Evolutionary conservation across 2,888 invertebrate genomes (phyloP).

Genomic region (Ennomos fuscantarius): DNA sequence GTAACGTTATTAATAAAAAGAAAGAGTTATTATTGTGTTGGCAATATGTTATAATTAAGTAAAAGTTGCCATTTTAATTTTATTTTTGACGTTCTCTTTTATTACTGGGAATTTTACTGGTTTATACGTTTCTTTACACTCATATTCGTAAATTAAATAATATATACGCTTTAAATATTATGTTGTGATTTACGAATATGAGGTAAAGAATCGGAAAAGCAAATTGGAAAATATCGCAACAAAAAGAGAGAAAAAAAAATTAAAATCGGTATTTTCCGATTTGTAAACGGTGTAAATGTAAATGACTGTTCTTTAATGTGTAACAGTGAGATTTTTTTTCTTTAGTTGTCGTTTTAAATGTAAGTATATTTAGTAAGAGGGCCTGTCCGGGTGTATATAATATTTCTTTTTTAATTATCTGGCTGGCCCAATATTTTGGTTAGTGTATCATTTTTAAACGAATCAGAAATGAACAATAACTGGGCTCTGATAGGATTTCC

Average conservation of each 20-base stretch:
- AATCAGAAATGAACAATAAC: slow-evolving; percentile 4
- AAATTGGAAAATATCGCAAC: slow-evolving; percentile 29
- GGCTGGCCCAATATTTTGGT: slow-evolving; percentile 49
- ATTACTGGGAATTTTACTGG: neutral
- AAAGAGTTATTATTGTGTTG: neutral
- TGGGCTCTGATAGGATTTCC: too few relatives aligned
- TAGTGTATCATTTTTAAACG: slow-evolving; percentile 5
- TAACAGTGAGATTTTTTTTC: slow-evolving; percentile 50
- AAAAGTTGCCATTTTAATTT: neutral
- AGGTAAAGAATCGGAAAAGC: neutral
- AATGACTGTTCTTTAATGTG: slow-evolving; percentile 44
- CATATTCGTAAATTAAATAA: too few relatives aligned
- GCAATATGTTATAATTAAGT: neutral
- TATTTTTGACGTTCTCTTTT: slow-evolving; percentile 1
- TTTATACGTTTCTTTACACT: neutral
- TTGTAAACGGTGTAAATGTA: slow-evolving; percentile 30
- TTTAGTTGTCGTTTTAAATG: slow-evolving; percentile 43
- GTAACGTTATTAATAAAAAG: slow-evolving; percentile 3
- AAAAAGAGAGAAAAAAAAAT: slow-evolving; percentile 38
- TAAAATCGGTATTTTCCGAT: slow-evolving; percentile 42
- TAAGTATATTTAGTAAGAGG: slow-evolving; percentile 39
- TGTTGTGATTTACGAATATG: too few relatives aligned
- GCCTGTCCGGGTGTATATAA: slow-evolving; percentile 53
- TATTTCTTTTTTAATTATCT: slow-evolving; percentile 50
- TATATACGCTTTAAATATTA: too few relatives aligned